These are phyloP conservation scores for Brachionus plicatilis DNA, from an alignment of 1,140 invertebrate genomes.

Conservation along the genomic window DNA sequence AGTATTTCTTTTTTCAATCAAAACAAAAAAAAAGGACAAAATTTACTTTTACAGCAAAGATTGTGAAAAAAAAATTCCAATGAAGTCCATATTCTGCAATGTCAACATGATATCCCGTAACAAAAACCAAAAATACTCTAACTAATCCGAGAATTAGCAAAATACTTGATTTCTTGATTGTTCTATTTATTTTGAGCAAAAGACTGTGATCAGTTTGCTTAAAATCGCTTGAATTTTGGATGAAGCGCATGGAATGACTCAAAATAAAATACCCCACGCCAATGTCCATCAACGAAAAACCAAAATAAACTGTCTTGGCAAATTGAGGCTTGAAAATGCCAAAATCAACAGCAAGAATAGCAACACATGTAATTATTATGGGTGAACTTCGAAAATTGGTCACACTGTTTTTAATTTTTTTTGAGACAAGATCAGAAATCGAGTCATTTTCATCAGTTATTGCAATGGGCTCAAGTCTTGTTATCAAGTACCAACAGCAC, in stretches of 20 bases:
- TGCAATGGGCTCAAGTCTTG: background rate
- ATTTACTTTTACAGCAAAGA: conserved; percentile 1
- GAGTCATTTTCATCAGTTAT: background rate
- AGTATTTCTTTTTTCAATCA: background rate
- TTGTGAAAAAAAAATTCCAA: conserved; percentile 40
- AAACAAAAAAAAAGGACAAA: background rate
- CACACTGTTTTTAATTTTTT: conserved; percentile 3
- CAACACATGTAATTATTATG: conserved; percentile 18
- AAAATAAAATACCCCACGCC: conserved; percentile 84
- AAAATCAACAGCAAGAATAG: conserved; percentile 35
- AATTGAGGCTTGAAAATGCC: background rate
- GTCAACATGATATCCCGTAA: conserved; percentile 39
- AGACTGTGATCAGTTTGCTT: background rate
- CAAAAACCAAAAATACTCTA: conserved; percentile 59
- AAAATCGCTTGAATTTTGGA: background rate
- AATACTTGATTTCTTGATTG: conserved; percentile 1
- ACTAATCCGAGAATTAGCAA: conserved; percentile 62
- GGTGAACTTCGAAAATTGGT: conserved; percentile 6
- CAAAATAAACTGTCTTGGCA: conserved; percentile 77
- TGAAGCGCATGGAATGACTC: conserved; percentile 66
- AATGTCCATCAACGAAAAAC: conserved; percentile 85
- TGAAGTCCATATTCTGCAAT: conserved; percentile 11
- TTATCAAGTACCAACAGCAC: background rate
- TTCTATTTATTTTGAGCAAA: background rate
- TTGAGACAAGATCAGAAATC: background rate